These are phyloP conservation scores for Sinohyriopsis cumingii DNA, from an alignment of 2,888 invertebrate species.

Conservation along the genomic window DNA sequence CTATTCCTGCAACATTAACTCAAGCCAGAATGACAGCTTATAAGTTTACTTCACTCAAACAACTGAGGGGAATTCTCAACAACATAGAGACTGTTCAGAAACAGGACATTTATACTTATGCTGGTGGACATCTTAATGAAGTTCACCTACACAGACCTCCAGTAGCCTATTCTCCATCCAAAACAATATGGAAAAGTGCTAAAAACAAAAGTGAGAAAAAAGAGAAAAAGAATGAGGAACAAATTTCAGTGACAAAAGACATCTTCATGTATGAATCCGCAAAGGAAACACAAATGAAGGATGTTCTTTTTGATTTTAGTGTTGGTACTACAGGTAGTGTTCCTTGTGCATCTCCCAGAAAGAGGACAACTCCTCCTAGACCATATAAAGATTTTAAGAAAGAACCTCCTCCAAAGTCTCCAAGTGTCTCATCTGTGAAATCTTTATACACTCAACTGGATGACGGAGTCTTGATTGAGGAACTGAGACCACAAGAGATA, in stretches of 20 bases:
- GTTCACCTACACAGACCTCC: conserved; percentile 46
- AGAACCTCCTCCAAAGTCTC: conserved; percentile 19
- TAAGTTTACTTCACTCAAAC: conserved; percentile 57
- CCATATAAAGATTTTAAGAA: conserved; percentile 26
- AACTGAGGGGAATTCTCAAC: conserved; percentile 60
- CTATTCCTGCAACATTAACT: too few relatives aligned
- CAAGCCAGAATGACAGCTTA: conserved; percentile 46
- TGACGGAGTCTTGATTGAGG: conserved; percentile 63
- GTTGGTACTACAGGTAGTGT: conserved; percentile 62
- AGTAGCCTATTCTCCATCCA: conserved; percentile 24
- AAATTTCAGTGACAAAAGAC: conserved; percentile 22
- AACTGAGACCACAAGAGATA: conserved; percentile 54
- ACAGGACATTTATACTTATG: conserved; percentile 61
- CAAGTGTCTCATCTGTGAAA: conserved; percentile 33
- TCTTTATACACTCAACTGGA: conserved; percentile 56
- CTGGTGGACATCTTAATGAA: conserved; percentile 68
- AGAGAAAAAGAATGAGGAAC: too few relatives aligned
- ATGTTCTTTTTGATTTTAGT: conserved; percentile 62
- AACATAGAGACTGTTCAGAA: conserved; percentile 60
- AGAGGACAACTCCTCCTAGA: conserved; percentile 21
- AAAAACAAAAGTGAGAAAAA: too few relatives aligned
- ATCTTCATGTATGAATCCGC: conserved; percentile 16
- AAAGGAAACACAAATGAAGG: conserved; percentile 46
- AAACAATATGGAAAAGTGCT: conserved; percentile 44
- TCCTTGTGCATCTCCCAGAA: conserved; percentile 30